Evolutionary conservation across 2,888 invertebrate species (phyloP), one percentile per base, ranked within the genome.

Genomic region (Leptopilina myrica): DNA sequence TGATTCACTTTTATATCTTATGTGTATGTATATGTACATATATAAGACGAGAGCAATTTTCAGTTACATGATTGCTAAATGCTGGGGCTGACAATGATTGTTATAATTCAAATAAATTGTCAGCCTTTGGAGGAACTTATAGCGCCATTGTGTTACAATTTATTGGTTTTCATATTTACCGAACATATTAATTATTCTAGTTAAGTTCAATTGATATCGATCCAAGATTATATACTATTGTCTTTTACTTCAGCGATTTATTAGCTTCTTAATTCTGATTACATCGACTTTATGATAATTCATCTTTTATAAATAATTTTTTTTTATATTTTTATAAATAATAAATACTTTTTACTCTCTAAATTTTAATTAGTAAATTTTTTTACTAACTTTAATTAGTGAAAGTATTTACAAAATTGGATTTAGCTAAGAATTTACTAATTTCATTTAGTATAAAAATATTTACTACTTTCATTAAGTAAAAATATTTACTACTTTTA

Each of bases 51-150:
- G 43, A 66, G 66, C 66, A 66, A 66, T 66, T 66, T 66, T 66
- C 15, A 46, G 43, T 66, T 46, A 46, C 66, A 46, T 66, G 66
- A 66, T 46, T 66, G 66, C 15, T 66, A 43, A 66, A 66, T 46
- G 43, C 43, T 66, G 43, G 66, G 46, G 66, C 15, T 43, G 66
- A 66, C 46, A 66, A 43, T 66, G 66, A 43, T 43, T 9, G 43
- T 66, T 43, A 66, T 66, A 66, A 43, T 43, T 66, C 66, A n/a
- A n/a, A 66, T 66, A 66, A 66, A 66, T 66, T 66, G 66, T 43
- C 9, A 64, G 64, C 40, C 64, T 64, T 64, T 64, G 64, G 14
- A 66, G 66, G 46, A 46, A 66, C 43, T 66, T 66, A 43, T 43
- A 66, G 66, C 46, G 46, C 46, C 66, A 11, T 64, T 62, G 62